Base-by-base conservation (phyloP, 1,140 invertebrate species). In the Phymorhynchus buccinoides region DNA sequence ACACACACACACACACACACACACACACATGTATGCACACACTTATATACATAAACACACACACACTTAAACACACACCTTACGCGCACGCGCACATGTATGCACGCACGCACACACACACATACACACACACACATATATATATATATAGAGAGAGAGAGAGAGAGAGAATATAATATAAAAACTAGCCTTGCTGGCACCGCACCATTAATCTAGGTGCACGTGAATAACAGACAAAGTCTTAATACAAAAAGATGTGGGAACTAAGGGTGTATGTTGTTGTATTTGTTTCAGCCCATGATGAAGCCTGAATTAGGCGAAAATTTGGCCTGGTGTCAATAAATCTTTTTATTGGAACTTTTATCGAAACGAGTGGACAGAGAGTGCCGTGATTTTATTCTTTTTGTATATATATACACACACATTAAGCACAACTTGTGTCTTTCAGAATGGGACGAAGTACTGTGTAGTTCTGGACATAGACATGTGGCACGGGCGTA, bases 391-490 rank as follows among this genome's bases (percentile, higher is more conserved):
- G n/a, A n/a, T n/a, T n/a, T n/a, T n/a, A n/a, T n/a, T n/a, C n/a
- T n/a, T n/a, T n/a, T n/a, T n/a, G n/a, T 22, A 66, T 27, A 66
- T 27, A 66, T 27, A 66, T 27, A 66, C 62, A 66, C 62, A 66
- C 16, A 66, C 62, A 27, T 66, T 12, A 18, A 27, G 16, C n/a
- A 66, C 62, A 18, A n/a, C 35, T n/a, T 1, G 27, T 56, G 27
- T 39, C 12, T 93, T 91, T 62, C 87, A 94, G 93, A 95, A 96
- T 88, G 94, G 94, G 18, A 95, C 95, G 16, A 94, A 95, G 71
- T 96, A 96, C 93, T 95, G 96, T 90, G 92, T 96, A 37, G 94
- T 96, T 3, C 94, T 96, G 35, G 95, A 95, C 88, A 94, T 95
- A 16, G 94, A 94, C 12, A 95, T 95, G 2, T 94, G 95, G 87